These are phyloP conservation scores for Ectropis grisescens DNA, from an alignment of 1,140 invertebrate genomes.

Conservation along the genomic window DNA sequence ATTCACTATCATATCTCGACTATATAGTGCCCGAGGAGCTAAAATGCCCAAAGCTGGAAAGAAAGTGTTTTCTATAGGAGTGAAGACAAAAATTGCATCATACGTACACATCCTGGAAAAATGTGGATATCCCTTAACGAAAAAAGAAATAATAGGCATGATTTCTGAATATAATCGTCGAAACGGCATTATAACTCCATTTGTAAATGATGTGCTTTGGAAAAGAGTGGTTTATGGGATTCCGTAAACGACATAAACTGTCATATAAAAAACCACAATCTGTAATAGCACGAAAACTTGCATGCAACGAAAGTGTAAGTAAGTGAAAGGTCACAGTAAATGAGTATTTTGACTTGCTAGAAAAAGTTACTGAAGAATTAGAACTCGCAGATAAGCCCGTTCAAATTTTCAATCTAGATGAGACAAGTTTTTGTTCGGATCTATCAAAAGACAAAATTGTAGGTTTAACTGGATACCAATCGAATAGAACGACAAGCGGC, in stretches of 20 bases:
- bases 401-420: conserved; percentile 13
- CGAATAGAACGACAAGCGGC: conserved; percentile 18
- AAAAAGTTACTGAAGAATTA: conserved; percentile 7
- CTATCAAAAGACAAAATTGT: conserved; percentile 11
- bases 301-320: conserved; percentile 14
- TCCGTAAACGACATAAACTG: conserved; percentile 22
- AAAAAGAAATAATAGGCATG: too few relatives aligned
- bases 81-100: too few relatives aligned
- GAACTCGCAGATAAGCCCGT: neutral
- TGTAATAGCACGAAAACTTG: conserved; percentile 7
- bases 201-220: conserved; percentile 30
- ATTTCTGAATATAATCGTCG: too few relatives aligned
- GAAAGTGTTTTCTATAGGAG: too few relatives aligned
- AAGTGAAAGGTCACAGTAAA: conserved; percentile 19
- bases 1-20: too few relatives aligned
- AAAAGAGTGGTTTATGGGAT: conserved; percentile 31
- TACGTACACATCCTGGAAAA: too few relatives aligned
- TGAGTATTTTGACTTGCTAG: conserved; percentile 13
- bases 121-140: too few relatives aligned
- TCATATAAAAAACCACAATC: conserved; percentile 28
- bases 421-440: conserved; percentile 15
- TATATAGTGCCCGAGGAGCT: too few relatives aligned
- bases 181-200: conserved; percentile 3
- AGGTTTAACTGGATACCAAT: conserved; percentile 13
- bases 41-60: too few relatives aligned